Base-by-base conservation (phyloP, 2,888 invertebrate genomes). In the Xanthia togata region DNA sequence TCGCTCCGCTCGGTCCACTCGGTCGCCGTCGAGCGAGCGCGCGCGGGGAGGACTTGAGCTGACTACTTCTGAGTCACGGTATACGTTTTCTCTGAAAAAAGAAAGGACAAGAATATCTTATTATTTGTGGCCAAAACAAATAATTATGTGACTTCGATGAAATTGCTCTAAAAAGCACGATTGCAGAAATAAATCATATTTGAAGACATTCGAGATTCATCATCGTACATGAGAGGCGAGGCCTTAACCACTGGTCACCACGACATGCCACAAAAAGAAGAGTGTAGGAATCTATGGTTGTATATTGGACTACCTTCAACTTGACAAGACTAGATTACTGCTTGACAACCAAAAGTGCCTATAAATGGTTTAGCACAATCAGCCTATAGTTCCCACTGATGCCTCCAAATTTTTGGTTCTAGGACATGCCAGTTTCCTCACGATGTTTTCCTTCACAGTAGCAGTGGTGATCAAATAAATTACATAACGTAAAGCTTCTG, bases 21-120 rank as follows among this genome's bases (percentile, higher is more conserved):
- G 78, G 67, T 44, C 71, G 63, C 60, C 65, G 41, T 73, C 73
- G 59, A 53, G 70, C 50, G 79, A 79, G 59, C 77, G 62, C 93
- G 91, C 82, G 93, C 96, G 90, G 82, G 96, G 92, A 84, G 94
- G 94, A 11, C 93, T 93, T 70, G 92, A 91, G 38, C 93, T 91
- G 3, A 93, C 85, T 47, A 90, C 92, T 31, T 94, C 95, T 0
- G 94, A 94, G 85, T 97, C 97, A 65, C 96, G 96, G 90, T 97
- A 97, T 65, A 97, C 97, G 87, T 96, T 96, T 85, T 97, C 97
- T 89, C 96, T 96, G 91, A 0, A 87, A 72, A 57, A 31, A 26
- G 17, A 55, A 55, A 26, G 57, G 26, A 17, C 57, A 26, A 57
- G 57, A 26, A 57, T 57, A 26, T 26, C 17, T 57, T 57, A 26